These are phyloP conservation scores for Rhombomys opimus DNA, from an alignment of 2,113 vertebrate genomes.

Conservation along the genomic window DNA sequence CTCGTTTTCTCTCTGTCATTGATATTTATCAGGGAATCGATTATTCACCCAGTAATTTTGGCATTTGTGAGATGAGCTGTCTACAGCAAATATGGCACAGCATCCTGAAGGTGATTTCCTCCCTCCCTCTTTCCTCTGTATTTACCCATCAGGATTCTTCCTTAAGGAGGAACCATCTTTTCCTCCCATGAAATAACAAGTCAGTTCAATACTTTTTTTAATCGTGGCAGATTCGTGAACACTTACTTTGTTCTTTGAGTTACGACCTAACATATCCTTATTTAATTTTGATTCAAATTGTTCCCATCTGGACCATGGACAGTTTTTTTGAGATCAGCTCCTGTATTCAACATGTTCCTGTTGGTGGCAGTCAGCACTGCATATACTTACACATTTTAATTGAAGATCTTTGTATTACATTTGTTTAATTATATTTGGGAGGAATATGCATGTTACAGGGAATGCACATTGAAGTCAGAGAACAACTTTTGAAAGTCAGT, in stretches of 20 bases:
- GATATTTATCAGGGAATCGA: not conserved
- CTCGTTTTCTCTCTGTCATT: slow-evolving; percentile 11
- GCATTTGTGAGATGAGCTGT: not conserved
- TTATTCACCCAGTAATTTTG: not conserved
- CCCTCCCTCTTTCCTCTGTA: not conserved
- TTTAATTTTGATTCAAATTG: not conserved
- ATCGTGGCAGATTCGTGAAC: not conserved
- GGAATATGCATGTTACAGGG: not conserved
- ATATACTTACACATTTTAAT: not conserved
- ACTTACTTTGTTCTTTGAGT: slow-evolving; percentile 15
- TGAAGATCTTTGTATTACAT: not conserved
- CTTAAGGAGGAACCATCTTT: not conserved
- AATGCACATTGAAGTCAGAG: not conserved
- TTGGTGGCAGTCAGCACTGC: not conserved
- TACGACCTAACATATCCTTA: not conserved
- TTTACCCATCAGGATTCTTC: slow-evolving; percentile 13
- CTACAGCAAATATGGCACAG: not conserved
- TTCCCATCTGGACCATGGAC: not conserved
- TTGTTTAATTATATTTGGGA: not conserved
- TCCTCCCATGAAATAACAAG: not conserved
- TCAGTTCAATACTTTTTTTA: slow-evolving; percentile 6
- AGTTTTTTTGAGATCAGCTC: not conserved
- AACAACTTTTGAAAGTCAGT: not conserved
- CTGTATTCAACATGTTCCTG: not conserved
- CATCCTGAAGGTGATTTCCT: not conserved